phyloP scores from a whole-genome alignment of 2,797 vertebrate species.

The Jordanella pulchra region DNA sequence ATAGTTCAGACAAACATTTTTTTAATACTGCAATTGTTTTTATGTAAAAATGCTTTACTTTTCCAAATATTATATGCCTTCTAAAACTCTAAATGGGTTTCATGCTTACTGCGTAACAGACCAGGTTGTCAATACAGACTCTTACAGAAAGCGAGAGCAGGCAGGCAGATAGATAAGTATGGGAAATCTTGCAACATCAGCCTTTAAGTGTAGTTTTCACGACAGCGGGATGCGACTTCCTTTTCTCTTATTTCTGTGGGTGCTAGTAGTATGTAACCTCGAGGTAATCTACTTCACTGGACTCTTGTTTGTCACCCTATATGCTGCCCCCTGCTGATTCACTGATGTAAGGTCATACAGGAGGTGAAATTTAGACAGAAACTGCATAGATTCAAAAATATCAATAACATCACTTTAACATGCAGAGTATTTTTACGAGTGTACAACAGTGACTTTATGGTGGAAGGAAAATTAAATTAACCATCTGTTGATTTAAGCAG shows the following conservation, averaged over 20 bases:
- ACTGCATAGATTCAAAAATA: not conserved
- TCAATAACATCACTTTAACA: not conserved
- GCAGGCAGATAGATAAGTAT: no score
- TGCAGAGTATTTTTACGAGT: not conserved
- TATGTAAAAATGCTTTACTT: not conserved
- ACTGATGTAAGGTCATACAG: not conserved
- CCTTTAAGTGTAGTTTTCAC: not conserved
- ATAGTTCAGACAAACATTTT: not conserved
- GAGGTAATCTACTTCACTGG: not conserved
- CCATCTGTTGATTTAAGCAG: not conserved
- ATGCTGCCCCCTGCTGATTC: slow-evolving; percentile 1
- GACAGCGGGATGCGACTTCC: not conserved
- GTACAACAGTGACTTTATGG: not conserved
- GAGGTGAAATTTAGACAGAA: not conserved
- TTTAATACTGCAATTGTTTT: no score
- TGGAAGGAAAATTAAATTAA: not conserved
- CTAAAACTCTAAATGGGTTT: not conserved
- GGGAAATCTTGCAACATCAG: no score
- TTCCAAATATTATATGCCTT: not conserved
- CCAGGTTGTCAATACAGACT: not conserved
- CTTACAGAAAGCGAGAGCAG: not conserved
- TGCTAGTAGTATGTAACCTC: not conserved
- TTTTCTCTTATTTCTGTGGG: not conserved
- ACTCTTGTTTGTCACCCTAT: not conserved
- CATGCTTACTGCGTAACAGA: not conserved